phyloP scores from a whole-genome alignment of 2,888 invertebrate genomes.

The Oxytorus armatus region DNA sequence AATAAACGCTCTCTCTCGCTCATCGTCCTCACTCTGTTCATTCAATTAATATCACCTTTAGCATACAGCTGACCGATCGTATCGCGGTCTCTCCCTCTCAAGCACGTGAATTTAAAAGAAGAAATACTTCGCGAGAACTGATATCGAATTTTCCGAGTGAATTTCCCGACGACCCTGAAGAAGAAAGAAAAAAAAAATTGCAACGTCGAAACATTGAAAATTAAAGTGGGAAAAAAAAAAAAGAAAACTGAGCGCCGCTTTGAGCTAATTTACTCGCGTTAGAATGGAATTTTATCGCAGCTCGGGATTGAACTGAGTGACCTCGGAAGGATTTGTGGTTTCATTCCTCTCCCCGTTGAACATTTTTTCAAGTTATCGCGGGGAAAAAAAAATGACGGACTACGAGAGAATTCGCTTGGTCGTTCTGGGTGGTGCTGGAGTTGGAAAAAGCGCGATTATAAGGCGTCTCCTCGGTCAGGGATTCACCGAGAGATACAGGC shows the following conservation, averaged over 20 bases:
- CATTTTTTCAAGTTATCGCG: conserved; percentile 3
- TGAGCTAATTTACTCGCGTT: too few species aligned
- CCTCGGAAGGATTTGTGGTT: too few species aligned
- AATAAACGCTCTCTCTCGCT: too few species aligned
- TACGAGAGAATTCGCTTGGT: conserved; percentile 93
- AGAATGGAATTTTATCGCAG: conserved; percentile 44
- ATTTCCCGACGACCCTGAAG: conserved; percentile 41
- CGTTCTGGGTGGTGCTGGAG: conserved; percentile 92
- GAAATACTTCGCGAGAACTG: conserved; percentile 19
- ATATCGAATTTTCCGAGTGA: conserved; percentile 52
- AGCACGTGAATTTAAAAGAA: conserved; percentile 31
- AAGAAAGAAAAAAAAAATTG: neutral
- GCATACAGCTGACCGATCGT: conserved; percentile 43
- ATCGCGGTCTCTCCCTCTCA: conserved; percentile 17
- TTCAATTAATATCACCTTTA: conserved; percentile 43
- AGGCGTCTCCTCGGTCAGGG: conserved; percentile 92
- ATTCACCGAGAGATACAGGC: conserved; percentile 92
- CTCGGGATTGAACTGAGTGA: neutral
- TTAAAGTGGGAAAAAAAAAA: conserved; percentile 5
- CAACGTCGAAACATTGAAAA: conserved; percentile 43
- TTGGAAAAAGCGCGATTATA: conserved; percentile 94
- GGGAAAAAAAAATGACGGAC: conserved; percentile 87
- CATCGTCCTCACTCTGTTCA: conserved; percentile 24
- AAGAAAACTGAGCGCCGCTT: too few species aligned
- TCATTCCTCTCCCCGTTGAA: neutral